Evolutionary conservation across 2,113 vertebrate genomes (phyloP), one percentile per base, ranked within the genome.

Genomic region (Dendropsophus ebraccatus): DNA sequence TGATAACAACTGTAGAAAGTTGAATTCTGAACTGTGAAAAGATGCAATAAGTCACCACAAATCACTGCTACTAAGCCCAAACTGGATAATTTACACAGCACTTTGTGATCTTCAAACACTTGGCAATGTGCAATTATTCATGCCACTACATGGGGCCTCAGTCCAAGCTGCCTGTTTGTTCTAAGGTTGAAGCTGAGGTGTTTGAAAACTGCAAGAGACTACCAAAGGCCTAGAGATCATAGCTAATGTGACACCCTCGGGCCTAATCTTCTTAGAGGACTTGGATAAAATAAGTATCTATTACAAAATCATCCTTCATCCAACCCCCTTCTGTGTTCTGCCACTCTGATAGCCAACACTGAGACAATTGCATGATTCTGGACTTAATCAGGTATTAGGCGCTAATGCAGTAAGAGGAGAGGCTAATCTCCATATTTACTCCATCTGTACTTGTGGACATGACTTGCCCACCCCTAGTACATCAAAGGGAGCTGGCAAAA

Each of bases 201-300:
- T 96, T 95, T 94, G 95, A 97, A 97, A 96, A 94, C 94, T 90
- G 94, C 92, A 79, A 94, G 95, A 94, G 94, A 92, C 92, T 93
- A 96, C 93, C 94, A 94, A 94, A 95, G 93, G 93, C 96, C 95
- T 93, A 90, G 95, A 96, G 97, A 97, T 97, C 96, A 96, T 88
- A 93, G 96, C 96, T 98, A 98, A 99, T 98, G 95, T 97, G 96
- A 97, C 96, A 96, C 96, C 96, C 95, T 94, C 92, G 96, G 94
- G 95, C 96, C 96, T 99, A 99, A 99, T 99, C 98, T 98, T 96
- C 96, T 98, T 98, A 99, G 95, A 95, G 95, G 93, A 94, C 94
- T 90, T 91, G 97, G 96, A 97, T 98, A 96, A 97, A 97, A 95
- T 95, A 94, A 96, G 96, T 97, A 97, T 99, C 97, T 96, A 97